Base-by-base conservation (phyloP, 2,113 vertebrate species). In the Prunella fulvescens region DNA sequence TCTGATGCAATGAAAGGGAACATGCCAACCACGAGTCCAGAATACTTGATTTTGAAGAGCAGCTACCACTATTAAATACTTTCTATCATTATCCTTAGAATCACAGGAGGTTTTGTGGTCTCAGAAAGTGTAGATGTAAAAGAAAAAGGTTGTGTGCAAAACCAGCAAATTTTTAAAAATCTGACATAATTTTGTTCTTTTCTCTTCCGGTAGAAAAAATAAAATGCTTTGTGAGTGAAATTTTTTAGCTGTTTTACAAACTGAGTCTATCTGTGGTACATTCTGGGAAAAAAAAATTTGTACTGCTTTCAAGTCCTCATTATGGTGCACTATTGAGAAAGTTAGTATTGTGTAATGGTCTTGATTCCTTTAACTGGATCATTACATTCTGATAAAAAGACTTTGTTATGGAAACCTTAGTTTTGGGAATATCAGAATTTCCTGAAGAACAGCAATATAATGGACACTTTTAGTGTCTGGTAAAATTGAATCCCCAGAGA, bases 371-470 rank as follows among this genome's bases (percentile, higher is more conserved):
- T 92, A 95, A 88, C 56, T 72, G 15, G 22, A 90, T 91, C 45
- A 66, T 84, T 87, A 60, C 90, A 93, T 91, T 89, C 76, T 96
- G 50, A 92, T 88, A 78, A 91, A 95, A 95, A 92, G 23, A 79
- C 40, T 90, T 95, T 88, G 62, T 56, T 81, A 86, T 66, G 47
- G 57, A 42, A 88, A 62, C 74, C 22, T 83, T 94, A 64, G 83
- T 91, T 79, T 91, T 85, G 29, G 54, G 42, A 94, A 61, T 81
- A 83, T 79, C 74, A 95, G 56, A 64, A 90, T 94, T 62, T 92
- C 45, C 62, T 65, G 25, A 53, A 54, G 65, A 93, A 67, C 64
- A 89, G 77, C 40, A 79, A 60, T 11, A 90, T 65, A 95, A 85
- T 83, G 39, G 22, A 22, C 4, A 45, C 0, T 47, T n/a, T 39